Percentiles rank a stretch among this genome's conserved stretches.
Evolutionary conservation across 2,888 invertebrate species (phyloP).

Genomic region (Melikaiella ostensackeni): DNA sequence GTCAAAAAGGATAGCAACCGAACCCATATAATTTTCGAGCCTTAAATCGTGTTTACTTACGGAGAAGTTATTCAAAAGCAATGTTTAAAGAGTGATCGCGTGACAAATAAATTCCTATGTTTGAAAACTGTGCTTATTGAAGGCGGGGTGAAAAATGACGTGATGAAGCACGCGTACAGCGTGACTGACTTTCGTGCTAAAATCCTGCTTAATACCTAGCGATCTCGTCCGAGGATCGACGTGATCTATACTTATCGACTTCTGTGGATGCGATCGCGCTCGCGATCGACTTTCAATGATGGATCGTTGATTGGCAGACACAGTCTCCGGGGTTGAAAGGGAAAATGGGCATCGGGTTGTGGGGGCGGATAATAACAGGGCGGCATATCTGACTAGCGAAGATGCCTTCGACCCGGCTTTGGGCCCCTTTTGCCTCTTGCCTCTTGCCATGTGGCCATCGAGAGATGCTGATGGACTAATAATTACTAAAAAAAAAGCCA

Average conservation of each 20-base stretch:
- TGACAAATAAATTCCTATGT: constrained; percentile 47
- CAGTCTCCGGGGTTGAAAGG: constrained; percentile 71
- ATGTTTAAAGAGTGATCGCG: constrained; percentile 12
- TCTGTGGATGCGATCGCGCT: constrained; percentile 62
- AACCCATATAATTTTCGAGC: neutral
- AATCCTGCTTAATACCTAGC: constrained; percentile 59
- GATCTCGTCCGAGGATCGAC: constrained; percentile 59
- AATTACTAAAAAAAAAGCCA: constrained; percentile 71
- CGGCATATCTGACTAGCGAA: constrained; percentile 65
- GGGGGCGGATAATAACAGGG: constrained; percentile 77
- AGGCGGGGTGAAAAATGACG: constrained; percentile 58
- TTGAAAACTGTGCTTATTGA: constrained; percentile 47
- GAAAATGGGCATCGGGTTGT: constrained; percentile 71
- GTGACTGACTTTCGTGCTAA: constrained; percentile 55
- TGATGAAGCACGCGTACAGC: constrained; percentile 53
- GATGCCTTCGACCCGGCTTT: constrained; percentile 61
- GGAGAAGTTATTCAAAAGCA: neutral
- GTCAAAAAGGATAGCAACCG: neutral
- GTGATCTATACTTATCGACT: constrained; percentile 71
- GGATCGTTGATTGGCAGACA: constrained; percentile 75
- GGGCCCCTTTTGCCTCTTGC: constrained; percentile 56
- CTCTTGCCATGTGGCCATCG: constrained; percentile 74
- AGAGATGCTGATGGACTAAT: constrained; percentile 72
- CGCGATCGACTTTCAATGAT: constrained; percentile 71
- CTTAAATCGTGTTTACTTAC: neutral